Base-by-base conservation (phyloP, 2,888 invertebrate species). In the Spatulosminthurus flaviceps region DNA sequence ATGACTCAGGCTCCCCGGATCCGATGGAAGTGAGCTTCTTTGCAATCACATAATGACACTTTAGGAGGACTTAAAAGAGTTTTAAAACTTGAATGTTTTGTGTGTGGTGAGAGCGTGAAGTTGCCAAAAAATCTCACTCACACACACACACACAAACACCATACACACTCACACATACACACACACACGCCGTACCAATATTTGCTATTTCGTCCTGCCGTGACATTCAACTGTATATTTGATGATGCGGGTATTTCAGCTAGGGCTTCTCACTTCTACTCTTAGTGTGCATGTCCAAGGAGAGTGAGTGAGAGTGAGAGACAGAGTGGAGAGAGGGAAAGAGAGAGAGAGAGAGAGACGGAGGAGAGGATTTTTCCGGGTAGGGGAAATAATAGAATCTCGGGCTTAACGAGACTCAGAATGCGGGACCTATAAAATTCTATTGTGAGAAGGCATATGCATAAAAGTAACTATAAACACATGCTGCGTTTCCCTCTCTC, bases 381-480 rank as follows among this genome's bases (percentile, higher is more conserved):
- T 79, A 69, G 79, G 79, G 78, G 79, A 79, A 77, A 78, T 72
- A 78, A 78, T 78, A 78, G 78, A 78, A 77, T 77, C 64, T 77
- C 69, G 70, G 70, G 70, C 41, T 70, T 70, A 70, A 70, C 70
- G 70, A 41, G 70, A 70, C 41, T 70, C 41, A 70, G 70, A 70
- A 76, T 76, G 76, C 76, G 76, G 76, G 76, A 67, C 42, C 76
- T 67, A 41, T 74, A 28, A 64, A 64, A 64, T 64, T 64, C 64
- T 64, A 64, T 64, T 64, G 64, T 64, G 64, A 64, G 64, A 26
- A 24, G 64, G 64, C 64, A 64, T 64, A 64, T 64, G 64, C 64
- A 64, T 64, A 64, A 22, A 24, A 64, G 64, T 64, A 64, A 64
- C 64, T 64, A 64, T 64, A 64, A 64, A 64, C 64, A 64, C 64